Conservation (phyloP, 2,113 vertebrate species). For the Delphinapterus leucas region DNA sequence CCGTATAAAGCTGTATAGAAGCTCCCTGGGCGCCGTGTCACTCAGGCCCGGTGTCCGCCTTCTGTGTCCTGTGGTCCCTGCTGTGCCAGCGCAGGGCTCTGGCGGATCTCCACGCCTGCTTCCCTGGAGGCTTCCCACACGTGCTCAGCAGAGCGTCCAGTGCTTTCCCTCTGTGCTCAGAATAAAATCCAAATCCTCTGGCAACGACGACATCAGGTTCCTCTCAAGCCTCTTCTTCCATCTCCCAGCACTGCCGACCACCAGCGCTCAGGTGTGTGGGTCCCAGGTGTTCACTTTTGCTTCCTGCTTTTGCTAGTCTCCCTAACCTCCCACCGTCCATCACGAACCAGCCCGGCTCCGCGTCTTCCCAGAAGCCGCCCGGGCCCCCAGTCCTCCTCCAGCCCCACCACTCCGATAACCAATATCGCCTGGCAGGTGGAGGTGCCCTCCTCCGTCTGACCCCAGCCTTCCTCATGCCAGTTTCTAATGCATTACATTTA, state of each 20-base stretch:
- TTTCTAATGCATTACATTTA: not conserved
- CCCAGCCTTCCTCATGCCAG: not conserved
- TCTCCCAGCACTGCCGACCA: not conserved
- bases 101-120: not conserved
- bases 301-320: not conserved
- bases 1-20: not conserved
- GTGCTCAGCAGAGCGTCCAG: not conserved
- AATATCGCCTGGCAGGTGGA: accelerated
- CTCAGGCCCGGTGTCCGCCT: not conserved
- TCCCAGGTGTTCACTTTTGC: not conserved
- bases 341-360: not conserved
- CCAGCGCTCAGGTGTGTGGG: not conserved
- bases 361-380: not conserved
- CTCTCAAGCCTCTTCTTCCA: not conserved
- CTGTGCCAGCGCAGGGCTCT: not conserved
- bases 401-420: not conserved
- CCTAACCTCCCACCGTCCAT: not conserved
- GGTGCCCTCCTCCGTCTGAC: not conserved
- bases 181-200: not conserved
- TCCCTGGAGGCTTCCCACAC: not conserved
- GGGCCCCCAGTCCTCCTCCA: not conserved
- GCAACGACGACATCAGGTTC: not conserved
- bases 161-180: not conserved
- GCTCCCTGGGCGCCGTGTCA: not conserved
- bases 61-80: not conserved